phyloP scores from a whole-genome alignment of 2,113 vertebrate genomes.

The Zingel zingel region DNA sequence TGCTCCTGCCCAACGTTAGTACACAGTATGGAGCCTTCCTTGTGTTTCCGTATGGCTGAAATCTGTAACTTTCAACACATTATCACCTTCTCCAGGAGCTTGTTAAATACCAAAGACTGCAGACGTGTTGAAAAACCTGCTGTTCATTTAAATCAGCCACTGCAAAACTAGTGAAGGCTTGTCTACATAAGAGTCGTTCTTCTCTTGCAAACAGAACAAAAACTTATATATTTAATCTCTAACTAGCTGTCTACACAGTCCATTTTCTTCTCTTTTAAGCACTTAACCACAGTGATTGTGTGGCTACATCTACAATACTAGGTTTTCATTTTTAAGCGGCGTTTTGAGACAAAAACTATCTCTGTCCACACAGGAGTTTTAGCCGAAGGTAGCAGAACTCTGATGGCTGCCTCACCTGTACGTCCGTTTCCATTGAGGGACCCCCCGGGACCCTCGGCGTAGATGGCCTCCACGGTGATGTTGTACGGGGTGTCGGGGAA shows the following conservation, averaged over 20 bases:
- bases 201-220: background rate
- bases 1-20: background rate
- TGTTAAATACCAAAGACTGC: background rate
- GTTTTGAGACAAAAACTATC: too few species aligned
- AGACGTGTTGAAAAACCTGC: background rate
- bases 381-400: too few species aligned
- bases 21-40: too few species aligned
- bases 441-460: slow-evolving; percentile 92
- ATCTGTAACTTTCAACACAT: background rate
- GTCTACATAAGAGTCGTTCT: background rate
- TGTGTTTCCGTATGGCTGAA: background rate
- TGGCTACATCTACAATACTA: too few species aligned
- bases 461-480: slow-evolving; percentile 94
- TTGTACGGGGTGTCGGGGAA: slow-evolving; percentile 93
- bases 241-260: too few species aligned
- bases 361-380: too few species aligned
- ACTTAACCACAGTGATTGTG: too few species aligned
- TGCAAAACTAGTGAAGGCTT: background rate
- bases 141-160: background rate
- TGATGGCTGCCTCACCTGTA: slow-evolving; percentile 87
- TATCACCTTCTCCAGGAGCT: background rate
- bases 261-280: too few species aligned
- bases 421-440: slow-evolving; percentile 90
- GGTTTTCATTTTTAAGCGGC: too few species aligned
- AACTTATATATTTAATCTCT: background rate